phyloP scores from a whole-genome alignment of 2,113 vertebrate species.

The Euleptes europaea region DNA sequence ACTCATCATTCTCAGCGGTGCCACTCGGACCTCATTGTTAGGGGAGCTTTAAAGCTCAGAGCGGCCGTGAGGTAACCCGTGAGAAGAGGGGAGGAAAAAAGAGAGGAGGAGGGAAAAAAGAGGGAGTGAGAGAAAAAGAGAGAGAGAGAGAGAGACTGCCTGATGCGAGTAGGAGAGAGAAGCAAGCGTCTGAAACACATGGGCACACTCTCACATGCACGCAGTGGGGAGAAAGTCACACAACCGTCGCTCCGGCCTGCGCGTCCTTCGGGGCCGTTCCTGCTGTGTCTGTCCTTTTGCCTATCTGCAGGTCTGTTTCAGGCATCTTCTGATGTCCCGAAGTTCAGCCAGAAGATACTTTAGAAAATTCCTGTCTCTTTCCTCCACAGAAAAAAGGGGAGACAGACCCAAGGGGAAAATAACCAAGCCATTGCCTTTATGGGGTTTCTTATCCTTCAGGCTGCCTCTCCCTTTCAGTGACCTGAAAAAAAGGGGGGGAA shows the following conservation, averaged over 20 bases:
- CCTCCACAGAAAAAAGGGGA: neutral
- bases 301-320: conserved; percentile 38
- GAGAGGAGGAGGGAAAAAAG: conserved; percentile 47
- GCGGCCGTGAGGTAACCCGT: conserved; percentile 54
- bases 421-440: neutral
- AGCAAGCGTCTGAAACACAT: conserved; percentile 14
- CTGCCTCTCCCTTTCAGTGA: conserved; percentile 33
- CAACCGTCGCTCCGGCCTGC: conserved; percentile 35
- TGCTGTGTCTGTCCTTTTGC: conserved; percentile 17
- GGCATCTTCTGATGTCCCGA: neutral
- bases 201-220: conserved; percentile 19
- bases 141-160: conserved; percentile 56
- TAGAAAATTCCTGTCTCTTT: neutral
- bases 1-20: conserved; percentile 57
- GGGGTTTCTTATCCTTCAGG: conserved; percentile 39
- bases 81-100: conserved; percentile 49
- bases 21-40: conserved; percentile 67
- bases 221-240: conserved; percentile 15
- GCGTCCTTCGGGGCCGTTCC: conserved; percentile 22
- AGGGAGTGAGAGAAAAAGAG: conserved; percentile 71
- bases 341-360: conserved; percentile 31
- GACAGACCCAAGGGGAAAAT: neutral
- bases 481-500: conserved; percentile 48
- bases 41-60: conserved; percentile 75
- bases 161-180: neutral